phyloP scores from a whole-genome alignment of 2,797 vertebrate species.

The Salmo trutta region DNA sequence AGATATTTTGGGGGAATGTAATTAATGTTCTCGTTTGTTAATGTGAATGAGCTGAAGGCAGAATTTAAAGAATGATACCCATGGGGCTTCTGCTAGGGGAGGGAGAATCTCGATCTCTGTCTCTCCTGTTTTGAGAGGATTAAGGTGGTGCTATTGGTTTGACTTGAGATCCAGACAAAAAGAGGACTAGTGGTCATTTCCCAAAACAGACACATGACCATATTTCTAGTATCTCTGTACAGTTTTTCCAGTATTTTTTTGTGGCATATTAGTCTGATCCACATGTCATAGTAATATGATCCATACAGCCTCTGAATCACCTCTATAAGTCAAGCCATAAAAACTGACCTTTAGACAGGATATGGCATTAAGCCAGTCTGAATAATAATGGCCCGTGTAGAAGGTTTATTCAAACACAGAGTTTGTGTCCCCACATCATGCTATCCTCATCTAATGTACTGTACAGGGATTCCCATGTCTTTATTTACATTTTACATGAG shows the following conservation, averaged over 20 bases:
- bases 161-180: slow-evolving; percentile 17
- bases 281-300: slow-evolving; percentile 51
- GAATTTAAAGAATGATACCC: slow-evolving; percentile 58
- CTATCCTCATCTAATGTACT: slow-evolving; percentile 30
- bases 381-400: slow-evolving; percentile 38
- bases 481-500: slow-evolving; percentile 29
- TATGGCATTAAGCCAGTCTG: slow-evolving; percentile 47
- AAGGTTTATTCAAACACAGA: slow-evolving; percentile 41
- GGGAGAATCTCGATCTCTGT: slow-evolving; percentile 31
- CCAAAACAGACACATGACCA: not conserved
- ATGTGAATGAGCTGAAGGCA: slow-evolving; percentile 61
- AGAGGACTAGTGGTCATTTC: not conserved
- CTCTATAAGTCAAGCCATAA: slow-evolving; percentile 48
- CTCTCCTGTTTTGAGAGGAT: slow-evolving; percentile 4
- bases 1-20: slow-evolving; percentile 59
- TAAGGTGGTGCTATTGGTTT: slow-evolving; percentile 15
- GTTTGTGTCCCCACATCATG: slow-evolving; percentile 31
- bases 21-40: slow-evolving; percentile 73
- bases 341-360: slow-evolving; percentile 54
- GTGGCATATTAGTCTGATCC: slow-evolving; percentile 42
- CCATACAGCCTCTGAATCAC: slow-evolving; percentile 40
- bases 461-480: slow-evolving; percentile 18
- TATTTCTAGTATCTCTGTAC: slow-evolving; percentile 26
- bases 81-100: slow-evolving; percentile 21
- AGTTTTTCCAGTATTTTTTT: not conserved